A percentile compares a stretch with the other conserved stretches of the same genome.
phyloP scores from a whole-genome alignment of 2,888 invertebrate genomes.

The Drosophila recens region DNA sequence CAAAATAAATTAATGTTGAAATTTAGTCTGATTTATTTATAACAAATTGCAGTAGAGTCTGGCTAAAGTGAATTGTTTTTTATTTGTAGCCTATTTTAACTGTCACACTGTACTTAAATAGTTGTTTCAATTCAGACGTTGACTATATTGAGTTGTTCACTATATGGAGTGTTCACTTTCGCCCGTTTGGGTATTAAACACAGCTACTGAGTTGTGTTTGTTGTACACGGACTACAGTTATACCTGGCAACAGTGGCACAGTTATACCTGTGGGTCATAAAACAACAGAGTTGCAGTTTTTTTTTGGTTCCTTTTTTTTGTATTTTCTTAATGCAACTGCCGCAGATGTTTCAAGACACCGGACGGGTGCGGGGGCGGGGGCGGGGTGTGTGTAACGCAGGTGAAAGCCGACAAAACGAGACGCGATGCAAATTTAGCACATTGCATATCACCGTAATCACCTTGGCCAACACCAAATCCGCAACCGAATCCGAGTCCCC shows the following conservation, averaged over 20 bases:
- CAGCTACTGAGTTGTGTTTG: conserved; percentile 14
- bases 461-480: conserved; percentile 17
- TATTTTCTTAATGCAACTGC: conserved; percentile 19
- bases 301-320: background rate
- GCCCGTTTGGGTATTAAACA: background rate
- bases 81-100: background rate
- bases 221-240: conserved; percentile 22
- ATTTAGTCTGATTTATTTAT: no score
- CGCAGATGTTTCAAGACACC: conserved; percentile 49
- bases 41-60: no score
- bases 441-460: conserved; percentile 7
- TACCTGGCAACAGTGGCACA: conserved; percentile 35
- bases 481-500: background rate
- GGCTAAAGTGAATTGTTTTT: background rate
- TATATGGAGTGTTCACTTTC: background rate
- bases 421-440: conserved; percentile 54
- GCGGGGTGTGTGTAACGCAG: conserved; percentile 15
- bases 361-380: conserved; percentile 1
- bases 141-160: background rate
- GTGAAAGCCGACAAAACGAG: conserved; percentile 48
- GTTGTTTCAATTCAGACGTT: background rate
- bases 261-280: conserved; percentile 52
- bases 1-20: no score
- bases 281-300: conserved; percentile 23
- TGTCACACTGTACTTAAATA: no score